Conservation (phyloP, 2,888 invertebrate genomes). For the Ophion ventricosus region DNA sequence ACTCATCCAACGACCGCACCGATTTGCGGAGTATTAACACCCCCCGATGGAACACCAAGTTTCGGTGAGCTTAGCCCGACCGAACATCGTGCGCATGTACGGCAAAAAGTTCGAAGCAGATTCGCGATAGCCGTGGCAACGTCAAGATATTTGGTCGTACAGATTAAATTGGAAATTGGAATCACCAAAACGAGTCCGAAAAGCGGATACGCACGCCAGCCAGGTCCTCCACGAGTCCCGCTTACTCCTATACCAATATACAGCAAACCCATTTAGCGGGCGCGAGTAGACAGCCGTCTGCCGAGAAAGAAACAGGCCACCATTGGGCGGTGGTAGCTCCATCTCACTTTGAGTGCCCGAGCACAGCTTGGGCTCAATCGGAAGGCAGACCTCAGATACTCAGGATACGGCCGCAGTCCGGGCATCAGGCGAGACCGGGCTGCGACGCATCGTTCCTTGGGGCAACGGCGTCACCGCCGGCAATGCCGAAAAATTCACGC, state of each 20-base stretch:
- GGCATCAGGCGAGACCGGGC: too few relatives aligned
- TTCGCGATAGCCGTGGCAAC: background rate
- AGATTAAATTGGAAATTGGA: background rate
- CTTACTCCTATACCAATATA: background rate
- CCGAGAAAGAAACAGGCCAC: too few relatives aligned
- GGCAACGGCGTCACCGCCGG: too few relatives aligned
- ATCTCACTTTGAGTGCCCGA: too few relatives aligned
- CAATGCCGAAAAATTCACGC: too few relatives aligned
- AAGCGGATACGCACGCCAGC: background rate
- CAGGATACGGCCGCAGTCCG: too few relatives aligned
- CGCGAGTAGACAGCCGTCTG: too few relatives aligned
- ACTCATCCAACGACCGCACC: background rate
- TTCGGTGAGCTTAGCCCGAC: background rate
- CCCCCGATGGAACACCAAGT: background rate
- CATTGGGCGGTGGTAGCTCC: too few relatives aligned
- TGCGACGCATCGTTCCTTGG: too few relatives aligned
- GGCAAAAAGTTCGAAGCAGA: background rate
- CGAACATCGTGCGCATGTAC: background rate
- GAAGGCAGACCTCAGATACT: too few relatives aligned
- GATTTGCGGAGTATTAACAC: background rate
- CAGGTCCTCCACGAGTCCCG: background rate
- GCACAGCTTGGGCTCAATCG: too few relatives aligned
- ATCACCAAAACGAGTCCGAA: background rate
- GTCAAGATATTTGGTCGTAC: background rate
- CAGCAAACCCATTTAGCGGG: background rate